Evolutionary conservation across 2,797 vertebrate species (phyloP).

Genomic region (Pagetopsis macropterus): DNA sequence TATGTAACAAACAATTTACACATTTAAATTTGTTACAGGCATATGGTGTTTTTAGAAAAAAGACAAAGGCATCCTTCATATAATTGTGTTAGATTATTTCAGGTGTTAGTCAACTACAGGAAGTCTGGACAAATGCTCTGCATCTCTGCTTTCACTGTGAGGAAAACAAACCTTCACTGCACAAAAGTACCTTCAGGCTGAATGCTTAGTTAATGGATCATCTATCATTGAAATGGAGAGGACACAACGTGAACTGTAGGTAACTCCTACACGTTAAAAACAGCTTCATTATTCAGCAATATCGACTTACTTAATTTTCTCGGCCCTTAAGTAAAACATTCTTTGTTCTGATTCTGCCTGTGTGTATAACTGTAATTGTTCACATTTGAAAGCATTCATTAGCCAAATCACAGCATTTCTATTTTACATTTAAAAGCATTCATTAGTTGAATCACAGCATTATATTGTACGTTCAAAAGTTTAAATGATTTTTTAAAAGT

Average conservation of each 20-base stretch:
- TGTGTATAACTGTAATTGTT: not conserved
- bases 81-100: slow-evolving; percentile 9
- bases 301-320: slow-evolving; percentile 15
- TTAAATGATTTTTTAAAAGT: not conserved
- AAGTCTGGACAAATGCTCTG: not conserved
- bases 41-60: not conserved
- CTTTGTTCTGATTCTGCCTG: not conserved
- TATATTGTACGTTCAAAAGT: not conserved
- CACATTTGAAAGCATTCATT: slow-evolving; percentile 28
- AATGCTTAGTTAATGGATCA: not conserved
- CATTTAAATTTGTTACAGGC: slow-evolving; percentile 13
- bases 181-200: not conserved
- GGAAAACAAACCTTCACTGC: not conserved
- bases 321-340: slow-evolving; percentile 12
- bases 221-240: slow-evolving; percentile 31
- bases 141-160: not conserved
- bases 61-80: slow-evolving; percentile 32
- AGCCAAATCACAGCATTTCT: slow-evolving; percentile 5
- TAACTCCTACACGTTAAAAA: slow-evolving; percentile 15
- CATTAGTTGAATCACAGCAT: not conserved
- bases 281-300: not conserved
- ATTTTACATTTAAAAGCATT: slow-evolving; percentile 28
- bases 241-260: slow-evolving; percentile 12
- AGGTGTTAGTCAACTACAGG: not conserved
- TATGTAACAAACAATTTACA: slow-evolving; percentile 4